Conservation (phyloP, 2,797 vertebrate species). For the Podarcis siculus region DNA sequence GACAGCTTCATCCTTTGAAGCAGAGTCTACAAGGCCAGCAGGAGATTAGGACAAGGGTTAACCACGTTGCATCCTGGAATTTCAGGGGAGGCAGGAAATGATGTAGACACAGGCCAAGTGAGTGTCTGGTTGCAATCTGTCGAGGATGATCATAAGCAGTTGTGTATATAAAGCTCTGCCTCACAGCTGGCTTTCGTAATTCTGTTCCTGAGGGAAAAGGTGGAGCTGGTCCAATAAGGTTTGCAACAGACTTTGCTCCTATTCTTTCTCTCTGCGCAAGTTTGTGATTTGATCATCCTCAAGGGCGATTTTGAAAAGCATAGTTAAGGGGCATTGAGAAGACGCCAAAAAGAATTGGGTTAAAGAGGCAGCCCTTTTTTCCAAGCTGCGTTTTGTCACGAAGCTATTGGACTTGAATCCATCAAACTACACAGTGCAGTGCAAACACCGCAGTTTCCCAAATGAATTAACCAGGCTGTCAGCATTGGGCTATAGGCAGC, state of each 20-base stretch:
- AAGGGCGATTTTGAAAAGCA: neutral
- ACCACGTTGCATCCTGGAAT: neutral
- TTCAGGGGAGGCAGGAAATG: neutral
- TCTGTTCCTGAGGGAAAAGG: neutral
- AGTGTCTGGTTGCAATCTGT: neutral
- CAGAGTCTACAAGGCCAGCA: neutral
- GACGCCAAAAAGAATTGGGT: neutral
- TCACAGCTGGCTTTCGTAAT: neutral
- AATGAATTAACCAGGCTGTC: neutral
- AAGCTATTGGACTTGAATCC: neutral
- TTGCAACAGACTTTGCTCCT: neutral
- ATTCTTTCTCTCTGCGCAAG: neutral
- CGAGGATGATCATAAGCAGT: neutral
- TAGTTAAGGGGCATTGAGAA: neutral
- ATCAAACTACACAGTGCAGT: neutral
- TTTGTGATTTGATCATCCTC: neutral
- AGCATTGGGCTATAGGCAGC: neutral
- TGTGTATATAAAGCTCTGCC: neutral
- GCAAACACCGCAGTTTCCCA: neutral
- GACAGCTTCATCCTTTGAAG: neutral
- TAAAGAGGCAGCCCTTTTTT: neutral
- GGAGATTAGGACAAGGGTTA: neutral
- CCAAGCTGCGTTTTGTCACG: neutral
- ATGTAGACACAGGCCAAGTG: neutral
- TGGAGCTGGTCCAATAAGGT: neutral